These are phyloP conservation scores for Tyria jacobaeae DNA, from an alignment of 2,888 invertebrate species.

Conservation along the genomic window DNA sequence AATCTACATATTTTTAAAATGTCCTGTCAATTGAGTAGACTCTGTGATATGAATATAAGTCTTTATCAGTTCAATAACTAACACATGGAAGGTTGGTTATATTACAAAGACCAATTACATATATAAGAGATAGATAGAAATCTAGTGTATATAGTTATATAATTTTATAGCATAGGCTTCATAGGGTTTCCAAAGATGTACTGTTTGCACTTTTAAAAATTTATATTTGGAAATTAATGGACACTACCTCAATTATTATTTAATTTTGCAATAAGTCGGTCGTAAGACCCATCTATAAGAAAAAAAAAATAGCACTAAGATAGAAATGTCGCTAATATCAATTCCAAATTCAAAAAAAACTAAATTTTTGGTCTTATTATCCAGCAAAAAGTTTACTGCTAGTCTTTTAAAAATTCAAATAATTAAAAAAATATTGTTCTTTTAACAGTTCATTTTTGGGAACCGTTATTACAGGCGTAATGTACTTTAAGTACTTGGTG, in stretches of 20 bases:
- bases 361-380: not conserved
- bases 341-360: not conserved
- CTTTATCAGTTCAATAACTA: slow-evolving; percentile 51
- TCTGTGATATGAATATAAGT: slow-evolving; percentile 47
- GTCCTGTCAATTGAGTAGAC: slow-evolving; percentile 26
- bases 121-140: slow-evolving; percentile 81
- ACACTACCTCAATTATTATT: not conserved
- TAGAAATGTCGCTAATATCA: not conserved
- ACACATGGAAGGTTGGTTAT: slow-evolving; percentile 74
- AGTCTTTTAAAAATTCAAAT: not conserved
- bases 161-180: slow-evolving; percentile 64
- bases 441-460: slow-evolving; percentile 23
- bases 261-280: too few relatives aligned
- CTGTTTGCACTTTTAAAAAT: slow-evolving; percentile 4
- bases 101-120: slow-evolving; percentile 80
- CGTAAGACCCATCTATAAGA: too few relatives aligned
- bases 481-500: slow-evolving; percentile 74
- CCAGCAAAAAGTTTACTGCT: not conserved
- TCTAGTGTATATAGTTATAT: slow-evolving; percentile 76
- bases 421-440: not conserved
- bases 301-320: not conserved
- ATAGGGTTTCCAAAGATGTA: slow-evolving; percentile 45
- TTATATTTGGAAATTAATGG: not conserved
- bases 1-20: slow-evolving; percentile 31
- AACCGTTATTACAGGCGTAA: slow-evolving; percentile 57